Evolutionary conservation across 2,797 vertebrate species (phyloP), one percentile per base, ranked within the genome.

Genomic region (Todus mexicanus): DNA sequence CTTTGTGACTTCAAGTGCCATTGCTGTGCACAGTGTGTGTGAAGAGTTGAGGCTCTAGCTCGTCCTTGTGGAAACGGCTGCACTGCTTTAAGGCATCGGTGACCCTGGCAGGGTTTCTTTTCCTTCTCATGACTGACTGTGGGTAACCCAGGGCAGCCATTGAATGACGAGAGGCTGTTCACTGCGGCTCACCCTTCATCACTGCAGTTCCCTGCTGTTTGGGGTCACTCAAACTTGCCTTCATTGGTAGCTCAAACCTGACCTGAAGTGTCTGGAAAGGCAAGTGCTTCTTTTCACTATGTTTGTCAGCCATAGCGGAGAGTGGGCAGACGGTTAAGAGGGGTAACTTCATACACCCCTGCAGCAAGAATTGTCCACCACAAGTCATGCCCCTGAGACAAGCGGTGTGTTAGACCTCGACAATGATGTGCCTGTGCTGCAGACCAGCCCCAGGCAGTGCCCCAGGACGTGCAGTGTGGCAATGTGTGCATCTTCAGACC

Each of bases 401-500:
- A 47, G 56, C 7, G 0, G 11, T 3, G 11, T 33, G 40, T 48
- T 33, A 38, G 63, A 14, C 7, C 12, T 53, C 48, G 23, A 23
- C 4, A 1, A 3, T 23, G 71, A 29, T 59, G 35, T 21, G 25
- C 10, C 35, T 7, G 0, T 18, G 47, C 47, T 92, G 51, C 75
- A 70, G 56, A 11, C 7, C 66, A 63, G 66, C 40, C 47, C 43
- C 25, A 18, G 51, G 20, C 64, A n/a, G 60, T 19, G 69, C 71
- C 63, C 71, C 50, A n/a, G 38, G 45, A 75, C 53, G 7, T 3
- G 1, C 21, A 4, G 5, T 29, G 27, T 47, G 64, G 9, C 61
- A 38, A 1, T 4, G 8, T 1, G 1, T 22, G 45, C 12, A 12
- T 26, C 38, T 38, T 73, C 5, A 0, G 15, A 18, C 69, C 6